Percentiles rank a stretch among this genome's conserved stretches.
Evolutionary conservation across 1,140 invertebrate species (phyloP).

Genomic region (Caerostris extrusa): DNA sequence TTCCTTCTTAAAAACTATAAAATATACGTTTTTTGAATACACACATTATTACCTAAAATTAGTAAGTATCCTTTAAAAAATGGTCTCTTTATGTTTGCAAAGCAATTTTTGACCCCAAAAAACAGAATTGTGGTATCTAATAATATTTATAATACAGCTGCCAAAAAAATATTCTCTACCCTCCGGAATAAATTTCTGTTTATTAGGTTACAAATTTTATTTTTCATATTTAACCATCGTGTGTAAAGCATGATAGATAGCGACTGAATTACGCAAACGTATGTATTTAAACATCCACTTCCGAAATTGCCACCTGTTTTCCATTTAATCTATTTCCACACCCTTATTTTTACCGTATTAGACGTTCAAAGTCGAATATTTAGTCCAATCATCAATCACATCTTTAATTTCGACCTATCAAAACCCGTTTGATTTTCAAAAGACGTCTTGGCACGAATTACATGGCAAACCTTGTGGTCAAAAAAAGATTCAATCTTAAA

Average conservation of each 20-base stretch:
- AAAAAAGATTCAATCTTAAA: conserved; percentile 10
- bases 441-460: neutral
- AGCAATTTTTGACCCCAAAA: no score
- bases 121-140: no score
- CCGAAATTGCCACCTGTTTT: conserved; percentile 19
- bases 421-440: neutral
- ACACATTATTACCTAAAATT: no score
- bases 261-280: neutral
- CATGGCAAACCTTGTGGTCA: neutral
- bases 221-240: neutral
- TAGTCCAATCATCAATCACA: neutral
- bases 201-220: no score
- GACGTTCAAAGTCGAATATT: neutral
- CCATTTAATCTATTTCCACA: neutral
- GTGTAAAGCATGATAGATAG: neutral
- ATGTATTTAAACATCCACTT: neutral
- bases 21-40: no score
- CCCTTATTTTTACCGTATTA: conserved; percentile 14
- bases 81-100: no score
- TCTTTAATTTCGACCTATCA: conserved; percentile 14
- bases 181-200: no score
- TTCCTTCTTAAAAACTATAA: no score
- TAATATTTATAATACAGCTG: no score
- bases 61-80: no score
- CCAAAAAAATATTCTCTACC: no score